phyloP scores from a whole-genome alignment of 2,113 vertebrate species.

The Notothenia coriiceps region DNA sequence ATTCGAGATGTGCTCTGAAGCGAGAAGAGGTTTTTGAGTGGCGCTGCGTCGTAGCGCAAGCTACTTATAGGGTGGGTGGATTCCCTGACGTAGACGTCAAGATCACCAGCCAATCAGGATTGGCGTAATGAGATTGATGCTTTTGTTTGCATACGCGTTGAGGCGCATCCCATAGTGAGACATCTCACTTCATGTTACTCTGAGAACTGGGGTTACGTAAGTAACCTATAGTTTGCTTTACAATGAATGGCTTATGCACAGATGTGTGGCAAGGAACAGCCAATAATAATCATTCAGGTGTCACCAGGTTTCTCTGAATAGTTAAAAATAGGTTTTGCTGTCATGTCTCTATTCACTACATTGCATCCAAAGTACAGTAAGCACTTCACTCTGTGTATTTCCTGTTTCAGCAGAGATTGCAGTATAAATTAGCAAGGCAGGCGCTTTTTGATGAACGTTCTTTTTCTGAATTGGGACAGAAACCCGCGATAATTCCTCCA shows the following conservation, averaged over 20 bases:
- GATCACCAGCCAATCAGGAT: too few relatives aligned
- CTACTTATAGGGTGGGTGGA: too few relatives aligned
- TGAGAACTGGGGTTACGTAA: too few relatives aligned
- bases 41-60: too few relatives aligned
- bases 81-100: too few relatives aligned
- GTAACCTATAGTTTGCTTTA: neutral
- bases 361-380: neutral
- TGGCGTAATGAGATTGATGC: too few relatives aligned
- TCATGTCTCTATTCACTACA: neutral
- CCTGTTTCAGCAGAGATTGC: neutral
- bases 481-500: neutral
- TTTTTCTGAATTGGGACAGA: neutral
- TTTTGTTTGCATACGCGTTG: too few relatives aligned
- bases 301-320: neutral
- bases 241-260: neutral
- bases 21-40: too few relatives aligned
- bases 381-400: neutral
- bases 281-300: neutral
- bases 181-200: too few relatives aligned
- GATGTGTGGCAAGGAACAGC: neutral
- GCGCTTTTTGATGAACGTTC: neutral
- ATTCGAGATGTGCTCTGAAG: too few relatives aligned
- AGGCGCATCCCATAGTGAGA: too few relatives aligned
- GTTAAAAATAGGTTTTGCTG: neutral
- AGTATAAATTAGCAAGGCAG: neutral